Conservation (phyloP, 2,113 vertebrate species). For the Dasyornis broadbenti region DNA sequence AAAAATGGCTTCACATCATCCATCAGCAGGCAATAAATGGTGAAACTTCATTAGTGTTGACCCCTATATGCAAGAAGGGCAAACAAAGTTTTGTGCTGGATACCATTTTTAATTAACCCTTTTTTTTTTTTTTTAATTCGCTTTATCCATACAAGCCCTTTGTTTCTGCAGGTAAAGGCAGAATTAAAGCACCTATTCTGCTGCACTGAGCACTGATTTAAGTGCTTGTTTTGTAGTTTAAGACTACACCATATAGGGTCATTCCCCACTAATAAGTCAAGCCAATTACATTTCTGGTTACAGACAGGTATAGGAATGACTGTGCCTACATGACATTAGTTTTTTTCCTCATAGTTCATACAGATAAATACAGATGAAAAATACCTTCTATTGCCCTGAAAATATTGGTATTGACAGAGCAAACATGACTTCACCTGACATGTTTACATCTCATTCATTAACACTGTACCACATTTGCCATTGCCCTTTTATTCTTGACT, state of each 20-base stretch:
- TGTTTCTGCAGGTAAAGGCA: neutral
- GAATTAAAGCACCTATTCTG: neutral
- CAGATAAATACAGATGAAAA: neutral
- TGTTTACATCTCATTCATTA: neutral
- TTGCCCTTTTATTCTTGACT: neutral
- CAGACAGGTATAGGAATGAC: neutral
- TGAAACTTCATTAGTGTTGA: neutral
- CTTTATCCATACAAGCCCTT: neutral
- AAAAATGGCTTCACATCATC: neutral
- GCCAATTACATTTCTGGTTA: neutral
- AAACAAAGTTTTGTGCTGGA: neutral
- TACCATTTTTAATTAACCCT: slow-evolving; percentile 9
- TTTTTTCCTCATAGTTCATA: neutral
- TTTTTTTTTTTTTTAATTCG: neutral
- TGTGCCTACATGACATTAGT: neutral
- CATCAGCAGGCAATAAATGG: neutral
- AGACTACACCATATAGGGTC: neutral
- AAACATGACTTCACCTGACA: neutral
- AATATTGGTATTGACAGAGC: neutral
- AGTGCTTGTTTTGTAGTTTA: neutral
- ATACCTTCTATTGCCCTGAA: neutral
- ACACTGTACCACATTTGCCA: neutral
- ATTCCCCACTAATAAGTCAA: neutral
- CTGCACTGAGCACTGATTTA: neutral
- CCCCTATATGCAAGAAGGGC: neutral